Conservation (phyloP, 2,888 invertebrate species). For the Macroteleia sp. region DNA sequence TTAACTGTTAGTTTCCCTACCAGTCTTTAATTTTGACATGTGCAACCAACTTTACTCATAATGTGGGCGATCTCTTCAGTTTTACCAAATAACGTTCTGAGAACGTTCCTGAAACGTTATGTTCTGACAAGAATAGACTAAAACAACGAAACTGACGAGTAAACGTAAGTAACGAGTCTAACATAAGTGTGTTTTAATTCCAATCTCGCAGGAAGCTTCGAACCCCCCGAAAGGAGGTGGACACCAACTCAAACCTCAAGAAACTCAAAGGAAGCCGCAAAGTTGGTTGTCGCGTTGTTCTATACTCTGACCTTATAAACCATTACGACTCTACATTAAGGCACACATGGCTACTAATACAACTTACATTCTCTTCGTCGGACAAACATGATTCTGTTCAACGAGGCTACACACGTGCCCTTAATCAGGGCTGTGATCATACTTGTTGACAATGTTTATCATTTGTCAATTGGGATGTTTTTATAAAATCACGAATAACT, state of each 20-base stretch:
- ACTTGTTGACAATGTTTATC: slow-evolving; percentile 75
- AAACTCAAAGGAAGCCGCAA: slow-evolving; percentile 91
- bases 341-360: slow-evolving; percentile 76
- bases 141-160: no score
- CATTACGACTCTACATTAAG: slow-evolving; percentile 69
- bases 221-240: slow-evolving; percentile 93
- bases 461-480: slow-evolving; percentile 73
- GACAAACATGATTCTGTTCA: slow-evolving; percentile 75
- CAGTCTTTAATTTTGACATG: no score
- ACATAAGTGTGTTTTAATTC: slow-evolving; percentile 12
- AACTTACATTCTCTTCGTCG: slow-evolving; percentile 78
- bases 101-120: no score
- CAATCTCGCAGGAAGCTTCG: slow-evolving; percentile 90
- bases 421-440: slow-evolving; percentile 72
- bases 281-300: slow-evolving; percentile 95
- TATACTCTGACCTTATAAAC: slow-evolving; percentile 90
- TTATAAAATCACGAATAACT: slow-evolving; percentile 69
- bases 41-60: no score
- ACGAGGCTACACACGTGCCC: slow-evolving; percentile 70
- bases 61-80: no score
- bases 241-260: slow-evolving; percentile 91
- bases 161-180: no score
- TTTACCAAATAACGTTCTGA: no score
- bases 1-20: no score
- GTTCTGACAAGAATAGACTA: no score